These are phyloP conservation scores for Vanessa tameamea DNA, from an alignment of 1,140 invertebrate genomes.

Conservation along the genomic window DNA sequence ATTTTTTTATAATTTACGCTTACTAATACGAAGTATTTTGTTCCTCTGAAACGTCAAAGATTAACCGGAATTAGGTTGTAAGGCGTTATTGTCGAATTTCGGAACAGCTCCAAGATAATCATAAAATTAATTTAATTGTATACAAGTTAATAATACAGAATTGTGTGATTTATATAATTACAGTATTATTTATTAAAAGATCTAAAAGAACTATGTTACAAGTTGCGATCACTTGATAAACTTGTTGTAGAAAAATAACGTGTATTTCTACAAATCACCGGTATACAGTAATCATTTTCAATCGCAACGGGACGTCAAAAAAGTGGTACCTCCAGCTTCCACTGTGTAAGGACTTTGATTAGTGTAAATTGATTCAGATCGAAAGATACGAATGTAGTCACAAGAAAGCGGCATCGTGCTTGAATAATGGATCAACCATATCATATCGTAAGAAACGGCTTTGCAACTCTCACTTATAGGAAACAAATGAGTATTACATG, in stretches of 20 bases:
- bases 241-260: neutral
- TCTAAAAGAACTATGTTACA: neutral
- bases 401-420: constrained; percentile 46
- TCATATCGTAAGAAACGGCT: neutral
- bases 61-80: too few species aligned
- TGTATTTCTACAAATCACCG: neutral
- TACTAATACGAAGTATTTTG: too few species aligned
- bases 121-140: too few species aligned
- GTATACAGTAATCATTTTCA: neutral
- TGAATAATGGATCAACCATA: constrained; percentile 47
- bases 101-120: too few species aligned
- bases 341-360: constrained; percentile 37
- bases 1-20: too few species aligned
- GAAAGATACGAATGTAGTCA: constrained; percentile 46
- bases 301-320: constrained; percentile 6
- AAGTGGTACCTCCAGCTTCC: constrained; percentile 17
- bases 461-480: neutral
- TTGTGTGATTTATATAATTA: too few species aligned
- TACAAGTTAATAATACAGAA: too few species aligned
- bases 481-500: too few species aligned
- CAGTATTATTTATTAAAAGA: too few species aligned
- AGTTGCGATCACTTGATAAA: neutral
- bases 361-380: constrained; percentile 56
- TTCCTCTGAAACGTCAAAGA: too few species aligned
- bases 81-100: too few species aligned